Evolutionary conservation across 2,888 invertebrate species (phyloP).

Genomic region (Drosophila paramelanica): DNA sequence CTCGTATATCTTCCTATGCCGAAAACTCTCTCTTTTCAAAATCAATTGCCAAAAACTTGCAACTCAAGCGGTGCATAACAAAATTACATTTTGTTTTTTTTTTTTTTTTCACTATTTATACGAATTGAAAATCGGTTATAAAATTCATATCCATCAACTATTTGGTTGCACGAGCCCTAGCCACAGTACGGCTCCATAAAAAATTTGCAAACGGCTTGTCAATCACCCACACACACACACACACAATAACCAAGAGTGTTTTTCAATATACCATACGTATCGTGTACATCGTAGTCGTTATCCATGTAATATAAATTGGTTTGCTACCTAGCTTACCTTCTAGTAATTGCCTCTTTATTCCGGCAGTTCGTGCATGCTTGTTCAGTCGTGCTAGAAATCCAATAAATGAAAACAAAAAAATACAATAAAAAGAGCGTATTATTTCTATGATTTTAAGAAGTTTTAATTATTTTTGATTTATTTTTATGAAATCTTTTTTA

Average conservation of each 20-base stretch:
- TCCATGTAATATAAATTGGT: slow-evolving; percentile 37
- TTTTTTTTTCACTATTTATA: slow-evolving; percentile 27
- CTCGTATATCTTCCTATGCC: slow-evolving; percentile 49
- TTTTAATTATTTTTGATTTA: slow-evolving; percentile 37
- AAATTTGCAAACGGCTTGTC: slow-evolving; percentile 45
- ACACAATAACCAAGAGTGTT: slow-evolving; percentile 15
- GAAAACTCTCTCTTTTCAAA: slow-evolving; percentile 55
- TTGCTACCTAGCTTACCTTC: slow-evolving; percentile 36
- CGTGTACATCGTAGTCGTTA: slow-evolving; percentile 29
- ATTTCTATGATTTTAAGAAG: slow-evolving; percentile 41
- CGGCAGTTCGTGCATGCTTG: slow-evolving; percentile 53
- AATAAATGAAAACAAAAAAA: slow-evolving; percentile 15
- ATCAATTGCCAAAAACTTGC: slow-evolving; percentile 56
- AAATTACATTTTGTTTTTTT: slow-evolving; percentile 14
- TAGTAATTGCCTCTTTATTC: slow-evolving; percentile 34
- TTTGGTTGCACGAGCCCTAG: slow-evolving; percentile 50
- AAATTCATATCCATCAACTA: slow-evolving; percentile 38
- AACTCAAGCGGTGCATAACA: slow-evolving; percentile 42
- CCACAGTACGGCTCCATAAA: slow-evolving; percentile 35
- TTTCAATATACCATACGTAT: slow-evolving; percentile 13
- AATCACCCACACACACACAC: slow-evolving; percentile 17
- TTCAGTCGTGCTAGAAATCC: slow-evolving; percentile 37
- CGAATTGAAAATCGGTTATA: slow-evolving; percentile 10
- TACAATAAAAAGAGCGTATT: slow-evolving; percentile 3
- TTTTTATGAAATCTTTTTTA: slow-evolving; percentile 44